Base-by-base conservation (phyloP, 1,140 invertebrate species). In the Octopus sinensis region DNA sequence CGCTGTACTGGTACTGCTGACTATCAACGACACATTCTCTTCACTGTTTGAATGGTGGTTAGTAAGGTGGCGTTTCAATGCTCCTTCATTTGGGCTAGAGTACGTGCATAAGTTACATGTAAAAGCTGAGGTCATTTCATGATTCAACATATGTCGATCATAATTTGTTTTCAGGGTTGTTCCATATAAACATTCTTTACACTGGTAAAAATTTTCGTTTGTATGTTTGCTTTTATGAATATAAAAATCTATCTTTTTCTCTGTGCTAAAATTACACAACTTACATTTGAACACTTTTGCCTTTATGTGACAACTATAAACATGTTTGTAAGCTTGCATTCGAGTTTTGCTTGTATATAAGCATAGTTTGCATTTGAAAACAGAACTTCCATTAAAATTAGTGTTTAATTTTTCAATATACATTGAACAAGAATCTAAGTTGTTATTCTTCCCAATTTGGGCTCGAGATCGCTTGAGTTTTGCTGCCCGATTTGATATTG, bases 91-190 rank as follows among this genome's bases (percentile, higher is more conserved):
- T 86, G 96, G 95, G 13, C 96, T 95, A 0, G 96, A 95, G 90
- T 97, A 98, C 88, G 95, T 96, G 90, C 97, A 98, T 82, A 95
- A 93, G 23, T 93, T 93, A 90, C 97, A 98, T 86, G 94, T 94
- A 90, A 95, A 96, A 23, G 85, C 84, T 54, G 80, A 85, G 2
- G 80, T 75, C 68, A 79, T 81, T 23, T 81, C 83, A 81, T 98
- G 97, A 88, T 97, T 97, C 89, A 95, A 94, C 91, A 95, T 95
- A 88, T 98, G 96, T 17, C 96, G 93, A 88, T 98, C 96, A 89
- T 97, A 93, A 91, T 97, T 97, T 94, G 95, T 96, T 90, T 96
- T 96, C 91, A 96, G 96, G 6, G 96, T 95, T 9, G 96, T 97
- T 79, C 95, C 94, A 89, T 98, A 98, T 86, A 96, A 95, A 91